These are phyloP conservation scores for Anolis carolinensis DNA, from an alignment of 2,113 vertebrate genomes.

Conservation along the genomic window DNA sequence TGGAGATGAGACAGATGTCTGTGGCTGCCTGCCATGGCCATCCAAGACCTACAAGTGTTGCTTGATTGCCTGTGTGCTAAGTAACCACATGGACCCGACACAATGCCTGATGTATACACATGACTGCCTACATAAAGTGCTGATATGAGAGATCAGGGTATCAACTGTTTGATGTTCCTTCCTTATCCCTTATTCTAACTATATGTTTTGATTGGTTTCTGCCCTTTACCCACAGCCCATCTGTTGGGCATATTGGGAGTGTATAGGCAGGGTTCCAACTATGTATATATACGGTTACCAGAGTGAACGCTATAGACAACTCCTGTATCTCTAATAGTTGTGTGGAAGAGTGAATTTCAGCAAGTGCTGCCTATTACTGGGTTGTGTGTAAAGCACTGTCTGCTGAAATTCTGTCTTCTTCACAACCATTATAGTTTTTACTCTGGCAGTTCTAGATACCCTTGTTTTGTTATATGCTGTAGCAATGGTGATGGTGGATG, in stretches of 20 bases:
- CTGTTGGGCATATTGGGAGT: not conserved
- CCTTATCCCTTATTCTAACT: not conserved
- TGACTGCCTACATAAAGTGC: not conserved
- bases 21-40: not conserved
- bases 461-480: not conserved
- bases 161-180: not conserved
- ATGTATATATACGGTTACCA: too few relatives aligned
- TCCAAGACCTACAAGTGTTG: not conserved
- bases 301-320: too few relatives aligned
- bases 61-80: not conserved
- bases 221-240: not conserved
- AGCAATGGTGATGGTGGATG: not conserved
- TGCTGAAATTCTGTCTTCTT: too few relatives aligned
- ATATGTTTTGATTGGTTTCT: not conserved
- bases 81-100: not conserved
- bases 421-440: too few relatives aligned
- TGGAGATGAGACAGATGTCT: not conserved
- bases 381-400: too few relatives aligned
- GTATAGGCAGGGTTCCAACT: not conserved
- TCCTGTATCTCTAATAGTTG: too few relatives aligned
- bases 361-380: too few relatives aligned
- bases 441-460: too few relatives aligned
- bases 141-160: not conserved
- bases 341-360: too few relatives aligned
- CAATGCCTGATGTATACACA: too few relatives aligned